Conservation (phyloP, 2,888 invertebrate species). For the Calephelis perditalis region DNA sequence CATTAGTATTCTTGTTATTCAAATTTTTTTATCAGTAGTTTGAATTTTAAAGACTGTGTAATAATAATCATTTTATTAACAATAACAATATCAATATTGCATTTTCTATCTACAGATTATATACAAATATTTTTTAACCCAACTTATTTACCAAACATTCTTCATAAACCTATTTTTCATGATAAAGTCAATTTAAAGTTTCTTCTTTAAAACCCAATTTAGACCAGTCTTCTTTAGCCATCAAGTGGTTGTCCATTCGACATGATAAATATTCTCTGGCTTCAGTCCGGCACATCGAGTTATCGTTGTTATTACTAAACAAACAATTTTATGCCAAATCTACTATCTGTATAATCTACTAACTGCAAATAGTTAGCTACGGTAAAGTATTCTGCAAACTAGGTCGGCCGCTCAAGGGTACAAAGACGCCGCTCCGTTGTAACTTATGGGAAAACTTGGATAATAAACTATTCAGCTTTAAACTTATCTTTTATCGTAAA, state of each 20-base stretch:
- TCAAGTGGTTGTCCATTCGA: slow-evolving; percentile 96
- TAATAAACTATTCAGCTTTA: too few relatives aligned
- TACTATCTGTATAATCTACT: too few relatives aligned
- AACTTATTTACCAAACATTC: slow-evolving; percentile 1
- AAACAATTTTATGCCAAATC: slow-evolving; percentile 79
- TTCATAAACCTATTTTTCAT: not conserved
- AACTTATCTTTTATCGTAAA: too few relatives aligned
- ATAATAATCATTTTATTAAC: slow-evolving; percentile 8
- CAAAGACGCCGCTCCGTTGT: too few relatives aligned
- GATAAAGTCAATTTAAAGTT: slow-evolving; percentile 21
- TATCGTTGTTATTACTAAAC: slow-evolving; percentile 84
- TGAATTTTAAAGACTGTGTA: too few relatives aligned
- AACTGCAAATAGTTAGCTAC: too few relatives aligned
- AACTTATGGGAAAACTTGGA: too few relatives aligned
- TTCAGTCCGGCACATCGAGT: slow-evolving; percentile 86
- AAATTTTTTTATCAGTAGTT: too few relatives aligned
- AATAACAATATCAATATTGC: not conserved
- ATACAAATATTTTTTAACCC: not conserved
- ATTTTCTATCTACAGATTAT: not conserved
- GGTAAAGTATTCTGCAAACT: too few relatives aligned
- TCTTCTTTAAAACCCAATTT: slow-evolving; percentile 85
- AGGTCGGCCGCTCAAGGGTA: too few relatives aligned
- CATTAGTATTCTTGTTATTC: too few relatives aligned
- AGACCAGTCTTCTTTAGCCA: slow-evolving; percentile 94
- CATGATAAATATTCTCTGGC: slow-evolving; percentile 93